Base-by-base conservation (phyloP, 2,113 vertebrate genomes). In the Seriola quinqueradiata region DNA sequence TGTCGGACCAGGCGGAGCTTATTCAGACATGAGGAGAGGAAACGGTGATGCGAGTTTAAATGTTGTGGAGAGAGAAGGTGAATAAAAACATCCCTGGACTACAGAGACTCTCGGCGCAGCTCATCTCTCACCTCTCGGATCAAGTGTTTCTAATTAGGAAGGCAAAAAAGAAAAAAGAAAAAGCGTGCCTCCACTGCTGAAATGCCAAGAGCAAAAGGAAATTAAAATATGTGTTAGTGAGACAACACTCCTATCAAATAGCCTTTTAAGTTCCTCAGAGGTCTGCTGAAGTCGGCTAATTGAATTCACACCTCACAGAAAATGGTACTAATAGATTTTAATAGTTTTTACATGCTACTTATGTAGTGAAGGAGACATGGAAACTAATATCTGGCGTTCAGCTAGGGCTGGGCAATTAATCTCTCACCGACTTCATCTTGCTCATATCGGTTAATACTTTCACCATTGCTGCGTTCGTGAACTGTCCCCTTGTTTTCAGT, bases 191-290 rank as follows among this genome's bases (percentile, higher is more conserved):
- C 16, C 2, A n/a, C 50, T 9, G 50, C 50, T n/a, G 50, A 52
- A n/a, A 17, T 28, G 42, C 55, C 32, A 6, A 50, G 55, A 69
- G 44, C 65, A 11, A 61, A 36, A 70, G 50, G 14, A 72, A 66
- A 66, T 65, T 13, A 36, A 64, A 79, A 70, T 32, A 28, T 28
- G 4, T 55, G 46, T 71, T 34, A 34, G n/a, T 12, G 67, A 63
- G 44, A 54, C 57, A 64, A 55, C 25, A 52, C 13, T 58, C 7
- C 17, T 7, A 7, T 63, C 0, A 63, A 42, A 54, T 0, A 5
- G 8, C 7, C 14, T 60, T 38, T 61, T 19, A 10, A 25, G 46
- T 21, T 65, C 21, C 21, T 48, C 21, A 4, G 8, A 68, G 16
- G 42, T 10, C 64, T 23, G 19, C 64, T 12, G 52, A 7, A n/a